Base-by-base conservation (phyloP, 1,140 invertebrate genomes). In the Pogonomyrmex californicus region DNA sequence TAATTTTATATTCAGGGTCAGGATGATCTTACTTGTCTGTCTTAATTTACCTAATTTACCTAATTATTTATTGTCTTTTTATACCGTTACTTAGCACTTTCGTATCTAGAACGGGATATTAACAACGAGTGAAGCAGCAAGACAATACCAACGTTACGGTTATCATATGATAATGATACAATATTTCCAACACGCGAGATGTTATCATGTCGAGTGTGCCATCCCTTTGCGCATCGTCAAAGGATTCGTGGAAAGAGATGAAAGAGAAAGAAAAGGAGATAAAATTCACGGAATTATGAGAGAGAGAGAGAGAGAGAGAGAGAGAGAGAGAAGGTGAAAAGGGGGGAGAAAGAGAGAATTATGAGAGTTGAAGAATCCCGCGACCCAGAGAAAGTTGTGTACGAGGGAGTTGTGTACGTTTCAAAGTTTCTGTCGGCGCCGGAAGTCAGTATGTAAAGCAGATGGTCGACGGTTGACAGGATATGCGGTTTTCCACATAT, bases 401-500 rank as follows among this genome's bases (percentile, higher is more conserved):
- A 70, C 41, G 9, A 33, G 30, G 36, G 38, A 47, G 47, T 66
- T 81, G 63, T 12, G 36, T 33, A 51, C 44, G 75, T 47, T 47
- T 58, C 58, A 65, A 85, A 86, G 85, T 85, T 79, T 65, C 23
- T 23, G 36, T 47, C 23, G 51, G 4, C 86, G 86, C 36, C 65
- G 77, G 88, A 88, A 87, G 75, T 75, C 86, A 62, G 17, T 86
- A 73, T 83, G 81, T 65, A 85, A 89, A 86, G 75, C 92, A 92
- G 92, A 92, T 92, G 92, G 92, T 58, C 49, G 62, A 66, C 81
- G 86, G 86, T 88, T 81, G 89, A 91, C 87, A 89, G 93, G 92
- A 92, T 90, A 89, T 93, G 91, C 86, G 93, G 92, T 92, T 91
- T 91, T 92, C 88, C 88, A 89, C 89, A 89, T 87, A 91, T 93